A percentile compares a stretch with the other conserved stretches of the same genome.
phyloP scores from a whole-genome alignment of 2,888 invertebrate genomes.

The Caenorhabditis parvicauda region DNA sequence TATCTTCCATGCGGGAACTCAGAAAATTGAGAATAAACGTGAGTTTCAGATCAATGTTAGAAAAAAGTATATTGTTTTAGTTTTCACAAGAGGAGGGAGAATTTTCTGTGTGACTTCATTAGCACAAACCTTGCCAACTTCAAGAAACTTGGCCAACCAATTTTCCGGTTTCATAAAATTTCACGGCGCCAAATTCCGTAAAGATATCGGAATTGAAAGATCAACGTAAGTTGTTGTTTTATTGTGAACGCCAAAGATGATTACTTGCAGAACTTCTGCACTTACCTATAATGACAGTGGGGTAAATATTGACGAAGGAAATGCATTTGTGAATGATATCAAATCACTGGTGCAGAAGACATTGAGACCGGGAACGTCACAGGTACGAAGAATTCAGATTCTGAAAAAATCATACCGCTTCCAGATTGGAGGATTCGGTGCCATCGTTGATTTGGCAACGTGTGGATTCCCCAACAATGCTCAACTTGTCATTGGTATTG shows the following conservation, averaged over 20 bases:
- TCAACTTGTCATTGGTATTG: conserved; percentile 86
- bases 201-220: conserved; percentile 74
- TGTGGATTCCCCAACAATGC: conserved; percentile 77
- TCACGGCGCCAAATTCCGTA: conserved; percentile 81
- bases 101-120: conserved; percentile 80
- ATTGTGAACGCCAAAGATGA: conserved; percentile 4
- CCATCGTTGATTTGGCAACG: conserved; percentile 79
- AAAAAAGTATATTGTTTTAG: conserved; percentile 39
- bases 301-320: conserved; percentile 89
- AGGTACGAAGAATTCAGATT: conserved; percentile 12
- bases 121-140: conserved; percentile 71
- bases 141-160: conserved; percentile 75
- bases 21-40: conserved; percentile 43
- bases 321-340: conserved; percentile 78
- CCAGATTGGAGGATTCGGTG: conserved; percentile 81
- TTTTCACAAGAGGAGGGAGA: conserved; percentile 81
- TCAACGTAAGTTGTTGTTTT: conserved; percentile 1
- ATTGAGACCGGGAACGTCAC: conserved; percentile 34
- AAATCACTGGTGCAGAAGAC: conserved; percentile 72
- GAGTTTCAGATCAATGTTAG: neutral
- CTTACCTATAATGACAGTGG: conserved; percentile 81
- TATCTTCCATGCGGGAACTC: conserved; percentile 82
- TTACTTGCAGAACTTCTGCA: neutral
- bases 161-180: conserved; percentile 76
- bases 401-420: conserved; percentile 4